Evolutionary conservation across 2,888 invertebrate genomes (phyloP).

Genomic region (Orthonychiurus folsomi): DNA sequence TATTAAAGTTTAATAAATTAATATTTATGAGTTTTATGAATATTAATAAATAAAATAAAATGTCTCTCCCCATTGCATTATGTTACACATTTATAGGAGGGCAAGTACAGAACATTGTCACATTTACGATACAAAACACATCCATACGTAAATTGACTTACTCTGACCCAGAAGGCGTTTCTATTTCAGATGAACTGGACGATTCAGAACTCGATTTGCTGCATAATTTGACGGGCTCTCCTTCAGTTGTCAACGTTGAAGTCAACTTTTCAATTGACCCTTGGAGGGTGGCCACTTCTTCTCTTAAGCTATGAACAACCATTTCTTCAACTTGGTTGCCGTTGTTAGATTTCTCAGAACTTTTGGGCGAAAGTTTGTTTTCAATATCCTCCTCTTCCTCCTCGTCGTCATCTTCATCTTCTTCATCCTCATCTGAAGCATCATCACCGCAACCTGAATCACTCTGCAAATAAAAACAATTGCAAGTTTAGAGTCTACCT

Average conservation of each 20-base stretch:
- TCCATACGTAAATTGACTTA: too few species aligned
- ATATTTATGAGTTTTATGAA: too few species aligned
- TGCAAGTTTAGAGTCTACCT: too few species aligned
- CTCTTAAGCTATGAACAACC: constrained; percentile 15
- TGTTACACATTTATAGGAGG: too few species aligned
- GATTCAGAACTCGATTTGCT: neutral
- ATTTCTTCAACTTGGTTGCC: neutral
- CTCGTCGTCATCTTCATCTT: constrained; percentile 31
- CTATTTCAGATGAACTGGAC: neutral
- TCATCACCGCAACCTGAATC: constrained; percentile 20
- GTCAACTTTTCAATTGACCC: constrained; percentile 33
- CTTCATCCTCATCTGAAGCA: constrained; percentile 29
- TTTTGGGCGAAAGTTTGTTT: constrained; percentile 13
- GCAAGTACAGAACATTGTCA: too few species aligned
- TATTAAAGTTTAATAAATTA: too few species aligned
- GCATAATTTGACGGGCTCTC: neutral
- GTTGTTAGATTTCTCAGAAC: constrained; percentile 21
- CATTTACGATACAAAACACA: too few species aligned
- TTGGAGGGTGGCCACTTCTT: constrained; percentile 29
- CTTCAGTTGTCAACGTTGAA: constrained; percentile 13
- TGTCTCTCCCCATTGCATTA: too few species aligned
- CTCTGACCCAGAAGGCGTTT: neutral
- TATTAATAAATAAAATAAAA: too few species aligned
- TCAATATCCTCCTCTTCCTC: constrained; percentile 24
- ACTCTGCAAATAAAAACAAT: constrained; percentile 9